A percentile compares a stretch with the other conserved stretches of the same genome.
Evolutionary conservation across 1,140 invertebrate genomes (phyloP).

Genomic region (Caenorhabditis latens): DNA sequence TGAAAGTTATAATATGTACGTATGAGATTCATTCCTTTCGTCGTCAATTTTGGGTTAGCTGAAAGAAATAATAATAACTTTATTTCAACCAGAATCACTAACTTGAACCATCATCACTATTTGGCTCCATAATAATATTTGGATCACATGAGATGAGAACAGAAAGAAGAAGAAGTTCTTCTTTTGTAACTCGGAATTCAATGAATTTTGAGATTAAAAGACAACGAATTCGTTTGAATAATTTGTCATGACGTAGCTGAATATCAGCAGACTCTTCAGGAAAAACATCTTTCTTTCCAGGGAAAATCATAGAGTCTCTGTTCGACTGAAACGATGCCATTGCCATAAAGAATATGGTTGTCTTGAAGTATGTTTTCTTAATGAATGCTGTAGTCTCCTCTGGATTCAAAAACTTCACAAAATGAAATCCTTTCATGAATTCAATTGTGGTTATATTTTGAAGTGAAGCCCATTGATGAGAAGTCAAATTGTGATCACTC

Average conservation of each 20-base stretch:
- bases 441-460: not conserved
- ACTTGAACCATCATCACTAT: too few relatives aligned
- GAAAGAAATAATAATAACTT: too few relatives aligned
- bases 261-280: not conserved
- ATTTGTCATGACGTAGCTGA: not conserved
- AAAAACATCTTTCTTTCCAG: not conserved
- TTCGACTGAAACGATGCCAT: not conserved
- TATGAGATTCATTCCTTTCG: too few relatives aligned
- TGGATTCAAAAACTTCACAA: not conserved
- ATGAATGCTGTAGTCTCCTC: not conserved
- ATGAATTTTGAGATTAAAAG: not conserved
- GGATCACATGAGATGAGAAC: not conserved
- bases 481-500: not conserved
- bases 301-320: not conserved
- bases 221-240: not conserved
- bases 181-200: not conserved
- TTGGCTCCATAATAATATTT: not conserved
- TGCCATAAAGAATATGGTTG: not conserved
- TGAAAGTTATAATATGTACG: too few relatives aligned
- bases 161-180: not conserved
- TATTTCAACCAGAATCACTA: too few relatives aligned
- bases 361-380: not conserved
- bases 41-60: too few relatives aligned
- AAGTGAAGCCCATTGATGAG: constrained; percentile 13
- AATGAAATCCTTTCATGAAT: not conserved